phyloP scores from a whole-genome alignment of 2,113 vertebrate genomes.

The Marmota monax region DNA sequence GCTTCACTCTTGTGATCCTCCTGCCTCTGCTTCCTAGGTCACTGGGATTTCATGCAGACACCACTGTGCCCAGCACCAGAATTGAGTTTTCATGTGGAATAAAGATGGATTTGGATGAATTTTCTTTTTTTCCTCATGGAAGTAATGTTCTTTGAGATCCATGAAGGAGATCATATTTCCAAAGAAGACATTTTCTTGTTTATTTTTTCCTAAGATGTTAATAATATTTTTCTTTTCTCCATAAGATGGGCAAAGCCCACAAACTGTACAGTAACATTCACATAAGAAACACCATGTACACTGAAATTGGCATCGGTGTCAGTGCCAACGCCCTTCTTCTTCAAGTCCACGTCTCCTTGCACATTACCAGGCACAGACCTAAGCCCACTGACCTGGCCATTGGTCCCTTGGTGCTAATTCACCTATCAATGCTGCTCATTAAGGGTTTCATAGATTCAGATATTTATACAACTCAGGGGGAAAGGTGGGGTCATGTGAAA shows the following conservation, averaged over 20 bases:
- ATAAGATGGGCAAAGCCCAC: background rate
- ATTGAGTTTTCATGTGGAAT: too few relatives aligned
- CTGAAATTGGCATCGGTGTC: background rate
- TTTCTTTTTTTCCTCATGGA: background rate
- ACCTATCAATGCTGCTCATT: background rate
- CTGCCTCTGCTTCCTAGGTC: too few relatives aligned
- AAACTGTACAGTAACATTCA: background rate
- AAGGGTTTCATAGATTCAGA: background rate
- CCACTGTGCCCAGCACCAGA: too few relatives aligned
- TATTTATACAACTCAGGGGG: too few relatives aligned
- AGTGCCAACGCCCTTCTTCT: background rate
- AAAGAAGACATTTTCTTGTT: background rate
- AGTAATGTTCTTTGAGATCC: background rate
- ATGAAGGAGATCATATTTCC: too few relatives aligned
- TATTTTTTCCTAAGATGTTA: background rate
- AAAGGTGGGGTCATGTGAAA: too few relatives aligned
- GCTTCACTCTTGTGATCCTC: too few relatives aligned
- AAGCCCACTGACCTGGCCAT: background rate
- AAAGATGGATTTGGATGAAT: too few relatives aligned
- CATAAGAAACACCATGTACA: background rate
- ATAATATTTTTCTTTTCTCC: too few relatives aligned
- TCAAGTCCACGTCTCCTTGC: background rate
- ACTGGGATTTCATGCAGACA: too few relatives aligned
- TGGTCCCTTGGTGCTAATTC: background rate
- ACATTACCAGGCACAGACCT: background rate